Conservation (phyloP, 1,140 invertebrate species). For the Amphibalanus amphitrite region DNA sequence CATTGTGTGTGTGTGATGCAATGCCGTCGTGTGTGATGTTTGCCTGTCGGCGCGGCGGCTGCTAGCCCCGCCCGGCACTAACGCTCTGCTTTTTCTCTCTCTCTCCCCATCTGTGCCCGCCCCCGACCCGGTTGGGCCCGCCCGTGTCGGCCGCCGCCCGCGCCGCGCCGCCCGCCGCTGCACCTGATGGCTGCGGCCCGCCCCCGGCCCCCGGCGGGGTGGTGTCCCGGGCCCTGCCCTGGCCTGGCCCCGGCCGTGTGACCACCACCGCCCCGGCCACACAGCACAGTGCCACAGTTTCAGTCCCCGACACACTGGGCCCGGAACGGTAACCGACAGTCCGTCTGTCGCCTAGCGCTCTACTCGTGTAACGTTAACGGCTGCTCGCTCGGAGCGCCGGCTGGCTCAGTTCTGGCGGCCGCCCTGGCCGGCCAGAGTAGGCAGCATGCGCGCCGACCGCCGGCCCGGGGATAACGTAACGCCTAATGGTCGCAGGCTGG, state of each 20-base stretch:
- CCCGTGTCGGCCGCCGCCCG: neutral
- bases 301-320: neutral
- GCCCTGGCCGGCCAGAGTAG: too few relatives aligned
- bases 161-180: neutral
- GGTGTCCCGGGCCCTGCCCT: neutral
- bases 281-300: constrained; percentile 2
- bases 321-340: constrained; percentile 1
- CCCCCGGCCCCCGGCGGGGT: neutral
- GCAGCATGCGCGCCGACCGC: neutral
- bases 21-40: constrained; percentile 5
- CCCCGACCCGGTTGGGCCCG: neutral
- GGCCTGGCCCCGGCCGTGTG: constrained; percentile 1
- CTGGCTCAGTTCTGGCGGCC: neutral
- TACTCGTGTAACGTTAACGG: neutral
- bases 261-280: neutral
- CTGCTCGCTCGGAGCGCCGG: neutral
- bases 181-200: too few relatives aligned
- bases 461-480: neutral
- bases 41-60: neutral
- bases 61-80: neutral
- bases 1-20: constrained; percentile 7
- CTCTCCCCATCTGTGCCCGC: neutral
- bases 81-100: neutral
- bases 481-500: too few relatives aligned
- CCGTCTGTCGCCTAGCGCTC: too few relatives aligned